Base-by-base conservation (phyloP, 2,888 invertebrate species). In the Hirtodrosophila histrioides region DNA sequence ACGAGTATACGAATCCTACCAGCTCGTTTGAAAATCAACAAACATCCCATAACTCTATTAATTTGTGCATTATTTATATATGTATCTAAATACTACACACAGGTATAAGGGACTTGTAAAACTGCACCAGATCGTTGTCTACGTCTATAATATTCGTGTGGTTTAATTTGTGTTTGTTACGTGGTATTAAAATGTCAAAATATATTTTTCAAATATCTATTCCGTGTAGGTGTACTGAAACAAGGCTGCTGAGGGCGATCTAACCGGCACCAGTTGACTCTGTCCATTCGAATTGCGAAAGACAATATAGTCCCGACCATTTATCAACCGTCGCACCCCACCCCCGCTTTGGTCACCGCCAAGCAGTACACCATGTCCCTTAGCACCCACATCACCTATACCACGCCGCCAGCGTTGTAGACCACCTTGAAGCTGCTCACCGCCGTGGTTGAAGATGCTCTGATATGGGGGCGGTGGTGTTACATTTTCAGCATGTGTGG, bases 231-330 rank as follows among this genome's bases (percentile, higher is more conserved):
- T 91, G 79, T 93, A 94, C 69, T 95, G 94, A 91, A 95, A 96
- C 4, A 96, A 91, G 48, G 96, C 93, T 9, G 96, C 95, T 0
- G 96, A 96, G 0, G 96, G 96, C 3, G 95, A 93, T 72, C 96
- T 92, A 0, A 95, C 93, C 0, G 96, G 96, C 50, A 96, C 94
- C 61, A 96, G 92, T 75, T 94, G 93, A n/a, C 92, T 94, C 17
- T 93, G 94, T 0, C 95, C 95, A 58, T 92, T 93, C 3, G 92
- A 91, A 17, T 93, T 93, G 11, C 93, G 93, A 27, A 94, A 93
- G 0, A 96, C 94, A 91, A 95, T 95, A 90, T 96, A 96, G 84
- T 96, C 95, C 46, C 96, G 93, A 0, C 96, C 96, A 80, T 96
- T 96, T 36, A 96, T 94, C 4, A 93, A 92, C 80, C 93, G 93